Percentiles rank a stretch among this genome's conserved stretches.
Conservation (phyloP, 2,797 vertebrate genomes). For the Cyclura pinguis region DNA sequence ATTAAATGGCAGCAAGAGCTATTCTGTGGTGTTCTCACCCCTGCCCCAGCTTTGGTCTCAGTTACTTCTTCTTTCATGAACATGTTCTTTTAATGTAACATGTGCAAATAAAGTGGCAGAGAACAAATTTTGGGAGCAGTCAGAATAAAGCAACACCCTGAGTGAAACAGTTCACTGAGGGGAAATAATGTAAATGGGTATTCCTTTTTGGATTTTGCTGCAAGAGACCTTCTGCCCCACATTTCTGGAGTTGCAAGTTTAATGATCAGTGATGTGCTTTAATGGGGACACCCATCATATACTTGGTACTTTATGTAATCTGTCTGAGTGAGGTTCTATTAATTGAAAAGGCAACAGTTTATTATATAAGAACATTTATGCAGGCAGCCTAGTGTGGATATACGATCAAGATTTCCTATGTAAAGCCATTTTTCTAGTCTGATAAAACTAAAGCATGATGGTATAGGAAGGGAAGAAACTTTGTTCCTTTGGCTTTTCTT, state of each 20-base stretch:
- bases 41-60: conserved; percentile 25
- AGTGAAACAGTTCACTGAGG: conserved; percentile 39
- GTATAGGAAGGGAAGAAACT: neutral
- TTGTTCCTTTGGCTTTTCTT: conserved; percentile 16
- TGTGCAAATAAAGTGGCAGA: conserved; percentile 26
- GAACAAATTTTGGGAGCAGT: conserved; percentile 1
- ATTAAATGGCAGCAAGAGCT: neutral
- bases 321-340: conserved; percentile 49
- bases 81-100: conserved; percentile 6
- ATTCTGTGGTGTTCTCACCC: too few relatives aligned
- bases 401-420: conserved; percentile 51
- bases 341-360: conserved; percentile 50
- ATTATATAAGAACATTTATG: conserved; percentile 47
- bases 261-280: conserved; percentile 49
- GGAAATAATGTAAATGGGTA: conserved; percentile 36
- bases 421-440: conserved; percentile 44
- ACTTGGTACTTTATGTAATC: conserved; percentile 52
- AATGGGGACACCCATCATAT: conserved; percentile 47
- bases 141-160: neutral
- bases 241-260: conserved; percentile 52
- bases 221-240: conserved; percentile 15
- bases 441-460: conserved; percentile 48
- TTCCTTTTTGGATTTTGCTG: conserved; percentile 38
- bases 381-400: conserved; percentile 46
- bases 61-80: conserved; percentile 16